Conservation (phyloP, 1,140 invertebrate genomes). For the Aphis gossypii region DNA sequence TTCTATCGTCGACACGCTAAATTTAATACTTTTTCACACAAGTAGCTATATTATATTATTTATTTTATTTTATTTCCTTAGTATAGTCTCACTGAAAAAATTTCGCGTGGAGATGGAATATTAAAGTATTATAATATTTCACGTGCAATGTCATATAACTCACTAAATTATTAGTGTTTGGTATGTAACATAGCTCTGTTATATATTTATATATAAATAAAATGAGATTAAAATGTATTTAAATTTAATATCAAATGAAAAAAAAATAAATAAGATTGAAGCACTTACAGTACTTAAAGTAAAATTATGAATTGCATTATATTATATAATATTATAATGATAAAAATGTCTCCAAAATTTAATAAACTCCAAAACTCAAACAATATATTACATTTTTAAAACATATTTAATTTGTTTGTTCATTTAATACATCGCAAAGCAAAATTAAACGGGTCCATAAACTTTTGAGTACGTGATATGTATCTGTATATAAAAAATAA, state of each 20-base stretch:
- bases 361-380: neutral
- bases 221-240: neutral
- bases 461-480: too few species aligned
- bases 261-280: neutral
- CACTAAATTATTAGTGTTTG: too few species aligned
- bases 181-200: too few species aligned
- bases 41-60: too few species aligned
- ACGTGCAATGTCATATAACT: neutral
- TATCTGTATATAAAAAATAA: too few species aligned
- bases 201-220: neutral
- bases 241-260: neutral
- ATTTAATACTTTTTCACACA: too few species aligned
- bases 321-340: neutral
- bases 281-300: neutral
- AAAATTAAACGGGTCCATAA: too few species aligned
- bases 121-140: neutral
- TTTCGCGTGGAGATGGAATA: neutral
- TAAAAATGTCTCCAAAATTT: neutral
- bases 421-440: too few species aligned
- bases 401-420: too few species aligned
- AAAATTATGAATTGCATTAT: neutral
- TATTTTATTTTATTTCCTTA: too few species aligned
- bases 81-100: neutral
- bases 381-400: too few species aligned
- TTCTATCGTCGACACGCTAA: too few species aligned